phyloP scores from a whole-genome alignment of 2,888 invertebrate species.

The Mimachlamys varia region DNA sequence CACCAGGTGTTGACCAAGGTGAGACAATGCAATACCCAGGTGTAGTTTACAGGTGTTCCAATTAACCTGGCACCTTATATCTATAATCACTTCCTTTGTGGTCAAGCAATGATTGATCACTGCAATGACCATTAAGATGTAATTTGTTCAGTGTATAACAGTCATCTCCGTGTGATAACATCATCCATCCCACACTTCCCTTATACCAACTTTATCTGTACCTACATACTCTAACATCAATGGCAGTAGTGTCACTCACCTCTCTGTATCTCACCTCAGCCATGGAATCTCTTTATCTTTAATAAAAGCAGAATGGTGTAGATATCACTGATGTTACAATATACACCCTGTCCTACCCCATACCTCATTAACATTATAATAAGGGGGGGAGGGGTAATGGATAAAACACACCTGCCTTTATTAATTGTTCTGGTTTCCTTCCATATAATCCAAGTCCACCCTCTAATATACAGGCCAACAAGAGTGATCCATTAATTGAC shows the following conservation, averaged over 20 bases:
- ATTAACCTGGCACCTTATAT: neutral
- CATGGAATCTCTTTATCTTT: no score
- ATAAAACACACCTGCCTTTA: no score
- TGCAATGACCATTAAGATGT: neutral
- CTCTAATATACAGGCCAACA: no score
- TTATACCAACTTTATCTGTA: neutral
- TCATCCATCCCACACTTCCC: neutral
- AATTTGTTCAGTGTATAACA: neutral
- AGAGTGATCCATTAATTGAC: no score
- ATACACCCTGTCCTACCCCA: no score
- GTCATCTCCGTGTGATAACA: neutral
- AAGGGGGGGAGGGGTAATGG: no score
- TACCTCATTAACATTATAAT: no score
- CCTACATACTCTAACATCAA: neutral
- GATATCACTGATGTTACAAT: no score
- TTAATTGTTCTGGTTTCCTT: no score
- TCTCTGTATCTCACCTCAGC: no score
- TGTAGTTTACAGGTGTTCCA: neutral
- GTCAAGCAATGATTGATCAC: neutral
- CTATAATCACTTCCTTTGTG: neutral
- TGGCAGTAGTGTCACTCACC: neutral
- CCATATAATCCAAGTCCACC: no score
- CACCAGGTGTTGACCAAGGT: neutral
- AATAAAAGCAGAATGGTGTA: no score
- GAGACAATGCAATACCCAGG: neutral